Percentiles rank a stretch among this genome's conserved stretches.
These are phyloP conservation scores for Ormyrus nitidulus DNA, from an alignment of 2,888 invertebrate genomes.

Conservation along the genomic window DNA sequence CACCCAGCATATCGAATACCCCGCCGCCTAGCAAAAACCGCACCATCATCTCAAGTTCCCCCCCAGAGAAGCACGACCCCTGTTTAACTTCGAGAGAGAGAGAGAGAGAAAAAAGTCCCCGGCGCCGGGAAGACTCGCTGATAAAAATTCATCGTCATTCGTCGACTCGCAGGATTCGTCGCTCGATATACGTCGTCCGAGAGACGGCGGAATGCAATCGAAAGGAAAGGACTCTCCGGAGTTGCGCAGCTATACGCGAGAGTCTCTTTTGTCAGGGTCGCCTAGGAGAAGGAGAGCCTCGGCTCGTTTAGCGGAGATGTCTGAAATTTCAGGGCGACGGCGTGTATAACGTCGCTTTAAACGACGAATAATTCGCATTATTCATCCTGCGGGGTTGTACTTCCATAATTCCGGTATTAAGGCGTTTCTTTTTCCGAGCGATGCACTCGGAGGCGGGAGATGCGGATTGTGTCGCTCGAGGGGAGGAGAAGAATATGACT, in stretches of 20 bases:
- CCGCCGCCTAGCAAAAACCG: too few species aligned
- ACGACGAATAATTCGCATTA: slow-evolving; percentile 17
- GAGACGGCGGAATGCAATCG: slow-evolving; percentile 29
- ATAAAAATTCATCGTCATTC: slow-evolving; percentile 26
- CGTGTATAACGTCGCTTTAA: not conserved
- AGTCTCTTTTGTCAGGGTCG: not conserved
- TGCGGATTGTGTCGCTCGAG: too few species aligned
- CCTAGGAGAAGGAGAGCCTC: not conserved
- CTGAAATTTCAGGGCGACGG: not conserved
- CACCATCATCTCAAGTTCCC: too few species aligned
- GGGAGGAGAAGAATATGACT: not conserved
- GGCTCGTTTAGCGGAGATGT: not conserved
- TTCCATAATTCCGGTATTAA: too few species aligned
- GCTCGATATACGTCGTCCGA: not conserved
- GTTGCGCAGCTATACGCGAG: not conserved
- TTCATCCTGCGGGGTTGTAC: not conserved
- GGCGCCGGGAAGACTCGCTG: too few species aligned
- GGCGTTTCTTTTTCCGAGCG: too few species aligned
- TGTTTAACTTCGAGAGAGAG: too few species aligned
- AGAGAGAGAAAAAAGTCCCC: too few species aligned
- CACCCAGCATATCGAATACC: too few species aligned
- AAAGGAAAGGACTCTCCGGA: slow-evolving; percentile 22
- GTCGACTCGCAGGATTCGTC: slow-evolving; percentile 2
- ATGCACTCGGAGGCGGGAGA: too few species aligned
- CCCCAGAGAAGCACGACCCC: too few species aligned